phyloP scores from a whole-genome alignment of 2,113 vertebrate genomes.

The Gulo gulo region DNA sequence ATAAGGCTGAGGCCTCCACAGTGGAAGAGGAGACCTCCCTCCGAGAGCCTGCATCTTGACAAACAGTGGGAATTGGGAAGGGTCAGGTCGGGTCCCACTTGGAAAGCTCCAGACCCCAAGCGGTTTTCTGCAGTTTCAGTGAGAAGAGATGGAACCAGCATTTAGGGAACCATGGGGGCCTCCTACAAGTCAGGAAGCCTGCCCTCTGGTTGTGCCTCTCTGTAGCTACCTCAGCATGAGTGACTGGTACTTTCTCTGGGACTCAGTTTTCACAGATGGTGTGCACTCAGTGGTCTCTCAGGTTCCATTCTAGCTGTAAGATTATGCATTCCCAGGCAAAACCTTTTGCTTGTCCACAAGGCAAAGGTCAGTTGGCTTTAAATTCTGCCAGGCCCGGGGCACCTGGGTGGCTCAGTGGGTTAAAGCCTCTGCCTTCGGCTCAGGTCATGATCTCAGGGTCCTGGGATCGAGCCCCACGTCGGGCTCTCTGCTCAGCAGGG shows the following conservation, averaged over 20 bases:
- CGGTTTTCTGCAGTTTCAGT: slow-evolving; percentile 16
- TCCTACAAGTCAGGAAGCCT: not conserved
- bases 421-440: no score
- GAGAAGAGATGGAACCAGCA: not conserved
- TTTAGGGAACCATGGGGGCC: not conserved
- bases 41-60: not conserved
- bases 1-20: not conserved
- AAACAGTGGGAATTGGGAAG: not conserved
- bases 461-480: no score
- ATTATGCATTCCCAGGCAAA: not conserved
- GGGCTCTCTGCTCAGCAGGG: no score
- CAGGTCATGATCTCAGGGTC: no score
- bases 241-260: slow-evolving; percentile 1
- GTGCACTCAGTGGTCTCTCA: not conserved
- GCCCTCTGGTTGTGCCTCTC: slow-evolving; percentile 1
- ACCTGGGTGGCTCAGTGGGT: no score
- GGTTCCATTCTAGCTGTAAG: not conserved
- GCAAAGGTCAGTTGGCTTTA: not conserved
- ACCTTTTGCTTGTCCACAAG: not conserved
- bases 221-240: not conserved
- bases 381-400: not conserved
- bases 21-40: not conserved
- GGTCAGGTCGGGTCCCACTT: not conserved
- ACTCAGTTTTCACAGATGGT: not conserved
- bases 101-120: slow-evolving; percentile 38